Percentiles rank a stretch among this genome's conserved stretches.
These are phyloP conservation scores for Carlito syrichta DNA, from an alignment of 2,113 vertebrate species.

Conservation along the genomic window DNA sequence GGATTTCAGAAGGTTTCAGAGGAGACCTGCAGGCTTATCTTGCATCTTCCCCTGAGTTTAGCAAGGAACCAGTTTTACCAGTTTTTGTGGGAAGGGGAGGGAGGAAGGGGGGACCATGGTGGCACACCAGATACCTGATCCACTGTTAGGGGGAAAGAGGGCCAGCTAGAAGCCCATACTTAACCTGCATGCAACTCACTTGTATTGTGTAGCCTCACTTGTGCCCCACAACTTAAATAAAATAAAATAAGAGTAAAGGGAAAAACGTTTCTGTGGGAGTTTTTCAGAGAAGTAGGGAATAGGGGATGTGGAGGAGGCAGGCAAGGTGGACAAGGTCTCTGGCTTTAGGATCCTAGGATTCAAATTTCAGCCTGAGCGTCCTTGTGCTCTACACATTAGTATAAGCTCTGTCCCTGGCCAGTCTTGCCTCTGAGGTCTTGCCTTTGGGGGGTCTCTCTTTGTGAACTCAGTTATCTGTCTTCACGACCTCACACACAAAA, in stretches of 20 bases:
- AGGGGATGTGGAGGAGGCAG: neutral
- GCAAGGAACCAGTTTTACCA: neutral
- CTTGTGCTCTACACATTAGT: neutral
- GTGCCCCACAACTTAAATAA: too few species aligned
- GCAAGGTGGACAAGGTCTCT: neutral
- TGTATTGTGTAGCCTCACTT: too few species aligned
- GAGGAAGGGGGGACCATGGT: too few species aligned
- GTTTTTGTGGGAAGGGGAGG: too few species aligned
- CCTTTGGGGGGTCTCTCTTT: neutral
- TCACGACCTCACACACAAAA: neutral
- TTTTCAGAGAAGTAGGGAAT: neutral
- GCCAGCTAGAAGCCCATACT: too few species aligned
- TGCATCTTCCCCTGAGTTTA: neutral
- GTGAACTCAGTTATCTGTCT: neutral
- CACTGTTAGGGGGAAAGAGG: too few species aligned
- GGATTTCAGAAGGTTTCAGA: neutral
- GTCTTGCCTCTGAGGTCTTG: neutral
- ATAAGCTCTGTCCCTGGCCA: neutral
- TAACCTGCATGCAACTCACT: too few species aligned
- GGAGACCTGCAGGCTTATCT: neutral
- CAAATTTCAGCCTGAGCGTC: neutral
- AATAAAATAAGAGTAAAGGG: too few species aligned
- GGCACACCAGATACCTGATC: too few species aligned
- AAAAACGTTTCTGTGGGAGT: neutral
- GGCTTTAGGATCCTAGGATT: neutral